phyloP scores from a whole-genome alignment of 2,797 vertebrate genomes.

The Thunnus albacares region DNA sequence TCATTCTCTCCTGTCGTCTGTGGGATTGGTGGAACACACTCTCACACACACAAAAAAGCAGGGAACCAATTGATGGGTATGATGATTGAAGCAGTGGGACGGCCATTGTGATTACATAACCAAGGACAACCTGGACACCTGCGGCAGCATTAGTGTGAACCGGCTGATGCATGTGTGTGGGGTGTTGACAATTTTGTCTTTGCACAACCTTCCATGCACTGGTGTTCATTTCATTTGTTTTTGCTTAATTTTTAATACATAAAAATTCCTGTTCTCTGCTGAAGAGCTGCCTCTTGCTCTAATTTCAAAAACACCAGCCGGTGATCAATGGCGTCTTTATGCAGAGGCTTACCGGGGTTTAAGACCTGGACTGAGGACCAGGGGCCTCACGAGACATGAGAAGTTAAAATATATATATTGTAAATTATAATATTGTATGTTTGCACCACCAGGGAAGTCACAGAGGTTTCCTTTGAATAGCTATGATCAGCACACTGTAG shows the following conservation, averaged over 20 bases:
- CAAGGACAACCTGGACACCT: slow-evolving; percentile 56
- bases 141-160: slow-evolving; percentile 14
- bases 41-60: slow-evolving; percentile 14
- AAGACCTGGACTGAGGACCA: too few relatives aligned
- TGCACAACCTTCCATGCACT: neutral
- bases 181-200: slow-evolving; percentile 24
- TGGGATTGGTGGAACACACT: slow-evolving; percentile 49
- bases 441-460: too few relatives aligned
- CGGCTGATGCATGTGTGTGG: neutral
- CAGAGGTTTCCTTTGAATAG: too few relatives aligned
- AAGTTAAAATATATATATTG: too few relatives aligned
- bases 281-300: neutral
- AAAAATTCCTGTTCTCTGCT: neutral
- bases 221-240: neutral
- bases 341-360: too few relatives aligned
- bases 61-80: slow-evolving; percentile 36
- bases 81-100: slow-evolving; percentile 66
- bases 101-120: slow-evolving; percentile 61
- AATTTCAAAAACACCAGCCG: slow-evolving; percentile 18
- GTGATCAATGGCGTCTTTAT: too few relatives aligned
- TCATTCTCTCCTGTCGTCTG: slow-evolving; percentile 62
- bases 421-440: too few relatives aligned
- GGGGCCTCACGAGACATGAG: too few relatives aligned
- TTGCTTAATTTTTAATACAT: slow-evolving; percentile 11
- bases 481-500: too few relatives aligned